Evolutionary conservation across 1,140 invertebrate genomes (phyloP).

Genomic region (Neuroterus valhalla): DNA sequence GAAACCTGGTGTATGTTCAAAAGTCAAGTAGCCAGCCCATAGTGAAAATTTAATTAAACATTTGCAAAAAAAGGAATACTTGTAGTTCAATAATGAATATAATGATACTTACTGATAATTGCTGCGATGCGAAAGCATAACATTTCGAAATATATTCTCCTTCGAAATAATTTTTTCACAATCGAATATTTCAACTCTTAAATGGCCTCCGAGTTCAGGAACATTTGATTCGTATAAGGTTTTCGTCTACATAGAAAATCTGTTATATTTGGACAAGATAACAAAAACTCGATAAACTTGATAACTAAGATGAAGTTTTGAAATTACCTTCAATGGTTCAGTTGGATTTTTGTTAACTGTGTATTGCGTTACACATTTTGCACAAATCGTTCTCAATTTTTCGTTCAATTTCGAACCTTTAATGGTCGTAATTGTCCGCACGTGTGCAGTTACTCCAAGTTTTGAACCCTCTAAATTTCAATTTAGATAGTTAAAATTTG

Average conservation of each 20-base stretch:
- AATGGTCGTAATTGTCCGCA: constrained; percentile 66
- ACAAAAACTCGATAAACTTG: constrained; percentile 29
- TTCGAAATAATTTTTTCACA: constrained; percentile 68
- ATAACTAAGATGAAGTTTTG: constrained; percentile 29
- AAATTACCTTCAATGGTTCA: constrained; percentile 58
- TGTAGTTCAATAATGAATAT: constrained; percentile 27
- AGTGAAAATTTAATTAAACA: too few relatives aligned
- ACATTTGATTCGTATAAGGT: constrained; percentile 65
- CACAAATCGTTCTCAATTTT: constrained; percentile 64
- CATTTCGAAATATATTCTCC: constrained; percentile 67
- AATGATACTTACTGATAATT: constrained; percentile 71
- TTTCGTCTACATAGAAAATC: constrained; percentile 45
- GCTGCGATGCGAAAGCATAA: constrained; percentile 72
- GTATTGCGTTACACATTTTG: constrained; percentile 57
- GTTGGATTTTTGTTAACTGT: constrained; percentile 61
- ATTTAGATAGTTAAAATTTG: constrained; percentile 7
- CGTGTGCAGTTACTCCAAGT: constrained; percentile 65
- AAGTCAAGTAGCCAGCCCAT: too few relatives aligned
- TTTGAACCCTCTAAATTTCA: constrained; percentile 60
- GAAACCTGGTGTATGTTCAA: too few relatives aligned
- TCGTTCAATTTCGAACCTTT: constrained; percentile 53
- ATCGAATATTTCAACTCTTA: constrained; percentile 72
- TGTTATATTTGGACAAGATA: constrained; percentile 34
- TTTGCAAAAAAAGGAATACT: too few relatives aligned
- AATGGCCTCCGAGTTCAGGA: constrained; percentile 72